Evolutionary conservation across 2,113 vertebrate genomes (phyloP).

Genomic region (Serilophus lunatus): DNA sequence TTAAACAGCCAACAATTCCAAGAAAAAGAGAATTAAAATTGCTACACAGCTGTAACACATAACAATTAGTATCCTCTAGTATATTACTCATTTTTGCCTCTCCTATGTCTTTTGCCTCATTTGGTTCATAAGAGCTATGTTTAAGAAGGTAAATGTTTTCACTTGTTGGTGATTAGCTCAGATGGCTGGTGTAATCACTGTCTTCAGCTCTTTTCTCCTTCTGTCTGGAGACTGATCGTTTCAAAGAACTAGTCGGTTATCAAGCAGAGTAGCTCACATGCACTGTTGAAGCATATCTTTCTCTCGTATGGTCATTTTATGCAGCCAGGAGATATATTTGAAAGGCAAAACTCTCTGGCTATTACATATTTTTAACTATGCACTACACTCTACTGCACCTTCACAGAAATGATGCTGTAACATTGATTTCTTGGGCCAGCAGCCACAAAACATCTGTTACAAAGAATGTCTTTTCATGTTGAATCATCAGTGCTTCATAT

Average conservation of each 20-base stretch:
- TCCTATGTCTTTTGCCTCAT: background rate
- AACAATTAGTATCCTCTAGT: background rate
- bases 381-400: background rate
- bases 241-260: background rate
- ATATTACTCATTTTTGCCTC: background rate
- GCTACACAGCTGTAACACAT: background rate
- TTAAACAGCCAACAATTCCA: background rate
- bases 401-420: slow-evolving; percentile 7
- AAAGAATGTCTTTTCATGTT: background rate
- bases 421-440: background rate
- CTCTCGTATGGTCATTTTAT: slow-evolving; percentile 14
- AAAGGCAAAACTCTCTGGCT: background rate
- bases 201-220: background rate
- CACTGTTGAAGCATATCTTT: background rate
- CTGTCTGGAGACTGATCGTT: background rate
- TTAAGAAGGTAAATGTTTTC: slow-evolving; percentile 19
- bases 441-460: background rate
- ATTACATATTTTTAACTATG: background rate
- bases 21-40: background rate
- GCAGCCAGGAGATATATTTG: slow-evolving; percentile 1
- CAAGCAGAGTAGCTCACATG: background rate
- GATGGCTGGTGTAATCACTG: background rate
- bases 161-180: background rate
- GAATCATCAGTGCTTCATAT: background rate
- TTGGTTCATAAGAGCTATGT: background rate